Base-by-base conservation (phyloP, 1,140 invertebrate species). In the Drosophila pseudoananassae region DNA sequence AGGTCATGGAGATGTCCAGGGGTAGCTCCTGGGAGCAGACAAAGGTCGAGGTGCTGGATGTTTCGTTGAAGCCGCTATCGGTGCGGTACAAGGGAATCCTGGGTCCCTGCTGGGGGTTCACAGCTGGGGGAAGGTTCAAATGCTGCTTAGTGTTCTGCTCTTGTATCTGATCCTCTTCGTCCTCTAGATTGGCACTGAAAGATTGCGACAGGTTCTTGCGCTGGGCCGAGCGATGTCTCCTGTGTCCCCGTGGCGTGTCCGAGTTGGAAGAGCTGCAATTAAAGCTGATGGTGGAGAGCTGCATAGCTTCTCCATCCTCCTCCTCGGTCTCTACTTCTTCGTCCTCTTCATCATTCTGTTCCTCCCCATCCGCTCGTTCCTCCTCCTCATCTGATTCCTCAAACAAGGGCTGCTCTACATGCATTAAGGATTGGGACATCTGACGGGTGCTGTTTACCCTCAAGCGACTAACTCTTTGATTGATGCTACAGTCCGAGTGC, bases 51-150 rank as follows among this genome's bases (percentile, higher is more conserved):
- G 59, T 84, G 57, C 70, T 83, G 23, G 49, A 38, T 4, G 81
- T 91, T 49, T 92, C 91, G 52, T 92, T 92, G 54, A 92, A 92
- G n/a, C 91, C 91, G 45, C 91, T 92, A 36, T 92, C 91, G 0
- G 82, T 78, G 1, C 89, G 78, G 71, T 90, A 88, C 6, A 92
- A 76, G 0, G 56, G 56, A 14, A 69, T 50, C 1, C 65, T 61
- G 4, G 64, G 69, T 3, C 9, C 49, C n/a, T 66, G 27, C 15
- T 61, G 38, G 1, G 20, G 45, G 5, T 3, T 12, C 5, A 14
- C 36, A 4, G 14, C 5, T 3, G 43, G 8, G 3, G 50, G 65
- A 17, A 27, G 20, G 25, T 56, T 54, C 5, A 46, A 25, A 6
- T 15, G 36, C 40, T 59, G 51, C 5, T 7, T n/a, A 43, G 10